phyloP scores from a whole-genome alignment of 2,888 invertebrate species.

The Macrophya annulata region DNA sequence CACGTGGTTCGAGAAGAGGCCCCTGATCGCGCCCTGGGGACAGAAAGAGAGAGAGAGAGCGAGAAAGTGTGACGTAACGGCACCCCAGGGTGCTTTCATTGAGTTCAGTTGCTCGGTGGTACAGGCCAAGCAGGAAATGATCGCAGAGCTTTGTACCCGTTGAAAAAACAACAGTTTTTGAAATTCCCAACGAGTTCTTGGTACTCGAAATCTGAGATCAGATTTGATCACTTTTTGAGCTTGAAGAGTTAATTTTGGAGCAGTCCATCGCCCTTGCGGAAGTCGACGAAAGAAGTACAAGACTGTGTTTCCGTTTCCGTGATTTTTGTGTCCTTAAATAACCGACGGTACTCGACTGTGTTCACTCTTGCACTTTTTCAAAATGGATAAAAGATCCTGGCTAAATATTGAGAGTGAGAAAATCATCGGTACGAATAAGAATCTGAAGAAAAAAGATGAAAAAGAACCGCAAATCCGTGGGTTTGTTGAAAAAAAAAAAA shows the following conservation, averaged over 20 bases:
- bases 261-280: not conserved
- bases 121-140: not conserved
- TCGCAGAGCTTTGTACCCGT: not conserved
- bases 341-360: slow-evolving; percentile 4
- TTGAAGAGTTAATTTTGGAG: not conserved
- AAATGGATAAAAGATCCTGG: not conserved
- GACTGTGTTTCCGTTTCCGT: slow-evolving; percentile 23
- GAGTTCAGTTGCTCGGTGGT: slow-evolving; percentile 41
- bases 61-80: slow-evolving; percentile 41
- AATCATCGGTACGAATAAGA: slow-evolving; percentile 58
- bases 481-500: slow-evolving; percentile 59
- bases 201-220: not conserved
- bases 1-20: slow-evolving; percentile 38
- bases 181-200: not conserved
- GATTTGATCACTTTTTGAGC: not conserved
- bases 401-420: slow-evolving; percentile 23
- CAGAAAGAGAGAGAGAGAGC: slow-evolving; percentile 34
- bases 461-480: slow-evolving; percentile 79
- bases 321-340: not conserved
- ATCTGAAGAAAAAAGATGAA: slow-evolving; percentile 59
- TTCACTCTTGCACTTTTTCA: slow-evolving; percentile 6
- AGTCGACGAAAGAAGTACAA: not conserved
- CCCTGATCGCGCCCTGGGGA: slow-evolving; percentile 24
- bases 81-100: slow-evolving; percentile 45
- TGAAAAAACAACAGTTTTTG: not conserved